Percentiles rank a stretch among this genome's conserved stretches.
These are phyloP conservation scores for Dryocosmus kuriphilus DNA, from an alignment of 2,888 invertebrate genomes.

Conservation along the genomic window DNA sequence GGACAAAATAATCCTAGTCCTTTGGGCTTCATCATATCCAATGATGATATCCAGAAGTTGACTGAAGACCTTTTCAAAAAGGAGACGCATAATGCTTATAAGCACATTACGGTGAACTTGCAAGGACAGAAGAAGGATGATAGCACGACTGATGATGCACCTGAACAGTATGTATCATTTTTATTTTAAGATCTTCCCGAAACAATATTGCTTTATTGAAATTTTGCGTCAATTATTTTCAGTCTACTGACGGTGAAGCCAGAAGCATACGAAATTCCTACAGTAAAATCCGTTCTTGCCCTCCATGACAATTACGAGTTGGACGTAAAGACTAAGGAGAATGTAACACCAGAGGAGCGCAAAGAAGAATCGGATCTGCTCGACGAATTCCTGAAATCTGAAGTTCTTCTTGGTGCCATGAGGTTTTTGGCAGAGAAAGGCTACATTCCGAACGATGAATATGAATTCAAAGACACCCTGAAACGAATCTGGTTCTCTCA, in stretches of 20 bases:
- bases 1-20: conserved; percentile 63
- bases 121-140: conserved; percentile 89
- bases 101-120: conserved; percentile 84
- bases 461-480: conserved; percentile 84
- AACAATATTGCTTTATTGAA: background rate
- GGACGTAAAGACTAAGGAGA: conserved; percentile 85
- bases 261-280: conserved; percentile 84
- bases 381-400: conserved; percentile 86
- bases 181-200: background rate
- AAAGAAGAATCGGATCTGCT: conserved; percentile 89
- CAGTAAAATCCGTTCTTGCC: conserved; percentile 84
- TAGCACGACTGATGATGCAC: conserved; percentile 85
- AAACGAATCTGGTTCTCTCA: conserved; percentile 89
- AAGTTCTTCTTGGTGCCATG: conserved; percentile 86
- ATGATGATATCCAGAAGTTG: conserved; percentile 83
- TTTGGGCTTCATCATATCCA: conserved; percentile 78
- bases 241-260: conserved; percentile 85
- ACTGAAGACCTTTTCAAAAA: conserved; percentile 86
- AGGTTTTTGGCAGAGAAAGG: conserved; percentile 83
- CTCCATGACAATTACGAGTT: conserved; percentile 93
- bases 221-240: conserved; percentile 58
- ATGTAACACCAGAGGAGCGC: conserved; percentile 85
- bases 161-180: conserved; percentile 83
- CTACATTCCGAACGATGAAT: conserved; percentile 72
- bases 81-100: conserved; percentile 87